phyloP scores from a whole-genome alignment of 37 sponge, comb jelly and placozoan genomes.

The Tethya wilhelma region DNA sequence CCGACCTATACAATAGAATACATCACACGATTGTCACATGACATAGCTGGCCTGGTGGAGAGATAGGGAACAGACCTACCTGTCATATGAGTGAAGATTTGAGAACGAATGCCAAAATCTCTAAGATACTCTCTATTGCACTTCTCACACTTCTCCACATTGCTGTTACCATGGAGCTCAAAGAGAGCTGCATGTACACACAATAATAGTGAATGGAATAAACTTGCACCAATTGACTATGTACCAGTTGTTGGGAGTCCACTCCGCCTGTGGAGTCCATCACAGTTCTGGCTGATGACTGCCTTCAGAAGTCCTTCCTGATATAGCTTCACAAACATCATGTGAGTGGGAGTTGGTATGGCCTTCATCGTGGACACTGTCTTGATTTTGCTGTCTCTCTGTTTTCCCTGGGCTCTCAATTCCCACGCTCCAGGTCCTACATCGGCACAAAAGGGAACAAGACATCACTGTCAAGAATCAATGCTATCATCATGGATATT shows the following conservation, averaged over 20 bases:
- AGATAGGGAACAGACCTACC: not conserved
- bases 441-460: too few relatives aligned
- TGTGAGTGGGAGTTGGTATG: constrained; percentile 80
- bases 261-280: constrained; percentile 82
- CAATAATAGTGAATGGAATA: not conserved
- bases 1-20: constrained; percentile 32
- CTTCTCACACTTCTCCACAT: constrained; percentile 64
- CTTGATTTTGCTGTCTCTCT: constrained; percentile 5
- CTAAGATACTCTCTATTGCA: constrained; percentile 70
- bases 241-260: constrained; percentile 62
- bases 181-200: constrained; percentile 33
- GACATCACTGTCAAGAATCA: not conserved
- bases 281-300: constrained; percentile 76
- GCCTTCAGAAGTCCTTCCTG: constrained; percentile 64
- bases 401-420: constrained; percentile 47
- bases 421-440: constrained; percentile 80
- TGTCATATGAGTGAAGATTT: constrained; percentile 1
- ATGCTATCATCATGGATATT: not conserved
- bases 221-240: not conserved
- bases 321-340: constrained; percentile 71
- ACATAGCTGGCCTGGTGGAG: not conserved
- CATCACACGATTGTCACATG: not conserved
- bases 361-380: constrained; percentile 40
- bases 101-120: constrained; percentile 23
- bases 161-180: constrained; percentile 84